phyloP scores from a whole-genome alignment of 2,888 invertebrate species.

The Malthinus seriepunctatus region DNA sequence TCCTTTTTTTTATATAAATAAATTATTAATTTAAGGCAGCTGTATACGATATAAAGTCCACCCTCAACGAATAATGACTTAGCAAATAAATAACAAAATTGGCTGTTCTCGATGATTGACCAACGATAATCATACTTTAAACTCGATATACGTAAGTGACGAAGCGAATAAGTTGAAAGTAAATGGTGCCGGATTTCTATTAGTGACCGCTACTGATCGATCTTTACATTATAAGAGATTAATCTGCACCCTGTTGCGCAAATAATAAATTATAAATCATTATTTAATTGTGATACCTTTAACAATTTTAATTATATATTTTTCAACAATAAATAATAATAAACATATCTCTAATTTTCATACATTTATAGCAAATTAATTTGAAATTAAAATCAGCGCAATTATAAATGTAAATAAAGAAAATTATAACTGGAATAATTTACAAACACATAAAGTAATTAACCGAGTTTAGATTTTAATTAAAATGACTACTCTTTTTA shows the following conservation, averaged over 20 bases:
- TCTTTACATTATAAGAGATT: slow-evolving; percentile 36
- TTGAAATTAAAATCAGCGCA: no score
- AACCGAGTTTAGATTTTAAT: no score
- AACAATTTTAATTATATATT: no score
- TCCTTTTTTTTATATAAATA: no score
- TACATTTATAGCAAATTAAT: no score
- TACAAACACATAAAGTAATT: no score
- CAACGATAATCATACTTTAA: slow-evolving; percentile 43
- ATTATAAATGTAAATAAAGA: no score
- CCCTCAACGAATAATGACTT: slow-evolving; percentile 40
- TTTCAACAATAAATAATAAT: no score
- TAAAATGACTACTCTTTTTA: no score
- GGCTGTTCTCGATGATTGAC: slow-evolving; percentile 44
- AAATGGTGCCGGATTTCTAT: slow-evolving; percentile 46
- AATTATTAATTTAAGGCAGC: slow-evolving; percentile 24
- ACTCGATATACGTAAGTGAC: slow-evolving; percentile 43
- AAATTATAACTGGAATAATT: no score
- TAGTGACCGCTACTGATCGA: slow-evolving; percentile 45
- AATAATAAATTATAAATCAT: slow-evolving; percentile 38
- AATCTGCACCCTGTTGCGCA: slow-evolving; percentile 36
- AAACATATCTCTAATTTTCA: no score
- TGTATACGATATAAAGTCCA: slow-evolving; percentile 31
- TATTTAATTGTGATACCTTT: slow-evolving; percentile 20
- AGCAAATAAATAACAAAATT: slow-evolving; percentile 35
- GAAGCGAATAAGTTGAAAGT: slow-evolving; percentile 40